A percentile compares a stretch with the other conserved stretches of the same genome.
These are phyloP conservation scores for Crotalus viridis DNA, from an alignment of 2,113 vertebrate species.

Conservation along the genomic window DNA sequence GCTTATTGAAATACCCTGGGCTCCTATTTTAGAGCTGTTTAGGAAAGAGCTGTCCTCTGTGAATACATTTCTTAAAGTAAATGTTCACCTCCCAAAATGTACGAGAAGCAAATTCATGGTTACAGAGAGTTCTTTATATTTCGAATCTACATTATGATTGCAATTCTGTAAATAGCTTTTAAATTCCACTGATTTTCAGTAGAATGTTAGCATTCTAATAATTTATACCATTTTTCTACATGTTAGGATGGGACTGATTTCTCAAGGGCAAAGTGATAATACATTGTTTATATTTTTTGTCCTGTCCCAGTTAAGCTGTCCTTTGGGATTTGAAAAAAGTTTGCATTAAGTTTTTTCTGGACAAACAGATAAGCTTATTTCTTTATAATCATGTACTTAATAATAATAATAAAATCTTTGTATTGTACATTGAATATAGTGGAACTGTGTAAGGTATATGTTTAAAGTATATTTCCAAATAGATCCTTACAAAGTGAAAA, in stretches of 20 bases:
- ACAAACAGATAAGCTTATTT: background rate
- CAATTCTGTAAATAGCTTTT: background rate
- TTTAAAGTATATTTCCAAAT: background rate
- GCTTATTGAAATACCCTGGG: background rate
- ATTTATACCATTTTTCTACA: background rate
- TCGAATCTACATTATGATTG: background rate
- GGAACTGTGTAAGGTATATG: background rate
- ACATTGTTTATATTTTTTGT: background rate
- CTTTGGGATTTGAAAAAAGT: background rate
- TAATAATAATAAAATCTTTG: background rate
- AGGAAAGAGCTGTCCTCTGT: background rate
- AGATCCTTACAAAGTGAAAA: background rate
- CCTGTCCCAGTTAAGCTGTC: background rate
- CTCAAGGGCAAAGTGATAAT: background rate
- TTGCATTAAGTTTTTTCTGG: background rate
- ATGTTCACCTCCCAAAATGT: background rate
- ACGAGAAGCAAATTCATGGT: background rate
- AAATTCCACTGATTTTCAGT: background rate
- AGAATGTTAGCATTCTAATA: background rate
- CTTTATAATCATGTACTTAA: background rate
- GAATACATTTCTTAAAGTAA: background rate
- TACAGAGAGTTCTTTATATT: background rate
- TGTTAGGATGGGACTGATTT: background rate
- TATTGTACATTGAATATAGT: background rate
- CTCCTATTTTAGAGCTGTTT: conserved; percentile 3